These are phyloP conservation scores for Uromys caudimaculatus DNA, from an alignment of 2,797 vertebrate genomes.

Conservation along the genomic window DNA sequence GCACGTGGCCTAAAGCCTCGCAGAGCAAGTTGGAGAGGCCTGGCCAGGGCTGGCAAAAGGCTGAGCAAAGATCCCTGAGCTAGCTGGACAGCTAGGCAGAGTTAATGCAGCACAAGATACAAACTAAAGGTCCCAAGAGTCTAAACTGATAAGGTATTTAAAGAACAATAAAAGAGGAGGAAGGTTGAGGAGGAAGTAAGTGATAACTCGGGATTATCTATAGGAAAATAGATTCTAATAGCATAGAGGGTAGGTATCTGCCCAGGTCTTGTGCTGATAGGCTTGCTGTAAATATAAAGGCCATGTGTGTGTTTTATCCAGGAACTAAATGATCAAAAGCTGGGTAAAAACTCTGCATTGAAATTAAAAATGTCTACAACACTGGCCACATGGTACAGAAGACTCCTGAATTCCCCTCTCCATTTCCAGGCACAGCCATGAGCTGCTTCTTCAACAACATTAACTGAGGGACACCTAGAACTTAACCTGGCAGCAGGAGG, in stretches of 20 bases:
- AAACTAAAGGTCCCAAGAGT: too few species aligned
- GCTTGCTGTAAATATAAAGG: background rate
- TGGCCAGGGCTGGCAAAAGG: too few species aligned
- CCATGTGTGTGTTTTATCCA: background rate
- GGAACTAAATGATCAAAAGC: background rate
- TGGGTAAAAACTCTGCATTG: background rate
- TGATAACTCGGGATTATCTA: background rate
- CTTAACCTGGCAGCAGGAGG: background rate
- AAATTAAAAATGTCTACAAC: background rate
- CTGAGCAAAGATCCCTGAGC: too few species aligned
- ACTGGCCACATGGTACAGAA: too few species aligned
- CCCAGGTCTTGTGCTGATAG: background rate
- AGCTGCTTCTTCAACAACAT: background rate
- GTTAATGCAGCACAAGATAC: too few species aligned
- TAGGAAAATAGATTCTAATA: background rate
- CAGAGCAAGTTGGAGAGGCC: too few species aligned
- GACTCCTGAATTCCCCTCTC: background rate
- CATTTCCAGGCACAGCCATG: background rate
- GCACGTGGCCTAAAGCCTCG: too few species aligned
- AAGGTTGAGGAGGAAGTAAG: too few species aligned
- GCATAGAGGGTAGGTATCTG: background rate
- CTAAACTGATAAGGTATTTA: too few species aligned
- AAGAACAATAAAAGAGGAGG: too few species aligned
- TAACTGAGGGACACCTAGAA: background rate
- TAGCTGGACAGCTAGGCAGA: too few species aligned